Conservation (phyloP, 2,888 invertebrate species). For the Acleris laterana region DNA sequence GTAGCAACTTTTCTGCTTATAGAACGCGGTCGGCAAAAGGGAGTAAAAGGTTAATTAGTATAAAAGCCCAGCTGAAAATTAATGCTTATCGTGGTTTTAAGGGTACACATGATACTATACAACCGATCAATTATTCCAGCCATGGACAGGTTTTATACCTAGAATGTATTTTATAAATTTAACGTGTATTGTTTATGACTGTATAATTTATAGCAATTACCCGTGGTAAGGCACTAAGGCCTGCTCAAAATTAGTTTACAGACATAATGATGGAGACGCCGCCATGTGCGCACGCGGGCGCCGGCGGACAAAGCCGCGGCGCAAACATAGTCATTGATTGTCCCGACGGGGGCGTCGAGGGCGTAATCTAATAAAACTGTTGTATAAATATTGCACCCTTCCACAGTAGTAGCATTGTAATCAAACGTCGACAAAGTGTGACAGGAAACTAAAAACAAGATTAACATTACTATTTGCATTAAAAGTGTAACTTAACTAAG, state of each 20-base stretch:
- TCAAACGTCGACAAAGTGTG: conserved; percentile 45
- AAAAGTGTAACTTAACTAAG: too few species aligned
- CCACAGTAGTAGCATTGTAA: conserved; percentile 46
- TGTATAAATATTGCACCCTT: conserved; percentile 64
- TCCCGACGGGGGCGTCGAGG: conserved; percentile 44
- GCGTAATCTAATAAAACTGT: conserved; percentile 67
- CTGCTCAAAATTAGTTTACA: conserved; percentile 37
- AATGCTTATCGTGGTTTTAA: too few species aligned
- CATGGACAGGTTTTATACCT: too few species aligned
- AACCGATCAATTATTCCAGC: too few species aligned
- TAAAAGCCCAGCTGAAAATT: too few species aligned
- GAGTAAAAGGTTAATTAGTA: too few species aligned
- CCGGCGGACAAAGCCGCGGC: background rate
- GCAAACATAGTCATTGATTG: conserved; percentile 45
- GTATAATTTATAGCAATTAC: conserved; percentile 11
- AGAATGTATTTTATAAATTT: too few species aligned
- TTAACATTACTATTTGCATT: conserved; percentile 35
- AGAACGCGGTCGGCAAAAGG: too few species aligned
- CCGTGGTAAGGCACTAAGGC: conserved; percentile 11
- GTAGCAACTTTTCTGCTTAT: too few species aligned
- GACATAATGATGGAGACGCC: conserved; percentile 39
- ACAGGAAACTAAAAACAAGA: conserved; percentile 23
- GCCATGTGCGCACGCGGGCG: conserved; percentile 41
- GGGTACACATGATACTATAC: too few species aligned
- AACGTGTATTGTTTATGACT: too few species aligned